Percentiles rank a stretch among this genome's conserved stretches.
Conservation (phyloP, 2,888 invertebrate species). For the Drosophila koepferae region DNA sequence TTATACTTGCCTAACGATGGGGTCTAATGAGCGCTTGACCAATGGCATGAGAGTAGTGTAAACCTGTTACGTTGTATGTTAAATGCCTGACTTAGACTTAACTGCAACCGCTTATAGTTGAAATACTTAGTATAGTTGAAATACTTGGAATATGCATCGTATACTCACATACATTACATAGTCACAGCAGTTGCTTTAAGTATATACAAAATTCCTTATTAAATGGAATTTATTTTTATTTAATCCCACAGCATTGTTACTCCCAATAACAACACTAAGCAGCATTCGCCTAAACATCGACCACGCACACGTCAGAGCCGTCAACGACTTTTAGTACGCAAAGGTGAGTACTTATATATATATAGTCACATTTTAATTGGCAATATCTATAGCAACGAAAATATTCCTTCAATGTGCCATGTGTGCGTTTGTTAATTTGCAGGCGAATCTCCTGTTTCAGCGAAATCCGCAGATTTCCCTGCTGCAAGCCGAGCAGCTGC, state of each 20-base stretch:
- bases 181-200: not conserved
- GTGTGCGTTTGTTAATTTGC: conserved; percentile 65
- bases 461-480: conserved; percentile 64
- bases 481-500: conserved; percentile 59
- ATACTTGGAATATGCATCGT: not conserved
- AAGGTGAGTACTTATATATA: conserved; percentile 49
- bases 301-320: conserved; percentile 40
- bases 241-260: conserved; percentile 15
- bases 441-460: conserved; percentile 83
- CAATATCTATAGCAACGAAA: conserved; percentile 35
- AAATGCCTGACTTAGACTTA: too few species aligned
- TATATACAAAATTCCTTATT: not conserved
- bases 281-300: conserved; percentile 25
- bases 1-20: not conserved
- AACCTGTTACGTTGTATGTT: not conserved
- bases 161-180: not conserved
- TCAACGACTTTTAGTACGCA: conserved; percentile 59
- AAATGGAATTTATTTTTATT: not conserved
- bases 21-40: not conserved
- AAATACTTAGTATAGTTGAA: not conserved
- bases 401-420: conserved; percentile 26
- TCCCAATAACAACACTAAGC: conserved; percentile 9
- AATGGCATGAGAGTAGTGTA: not conserved
- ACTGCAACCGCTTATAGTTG: not conserved
- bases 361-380: conserved; percentile 49